phyloP scores from a whole-genome alignment of 2,113 vertebrate genomes.

The Procavia capensis region DNA sequence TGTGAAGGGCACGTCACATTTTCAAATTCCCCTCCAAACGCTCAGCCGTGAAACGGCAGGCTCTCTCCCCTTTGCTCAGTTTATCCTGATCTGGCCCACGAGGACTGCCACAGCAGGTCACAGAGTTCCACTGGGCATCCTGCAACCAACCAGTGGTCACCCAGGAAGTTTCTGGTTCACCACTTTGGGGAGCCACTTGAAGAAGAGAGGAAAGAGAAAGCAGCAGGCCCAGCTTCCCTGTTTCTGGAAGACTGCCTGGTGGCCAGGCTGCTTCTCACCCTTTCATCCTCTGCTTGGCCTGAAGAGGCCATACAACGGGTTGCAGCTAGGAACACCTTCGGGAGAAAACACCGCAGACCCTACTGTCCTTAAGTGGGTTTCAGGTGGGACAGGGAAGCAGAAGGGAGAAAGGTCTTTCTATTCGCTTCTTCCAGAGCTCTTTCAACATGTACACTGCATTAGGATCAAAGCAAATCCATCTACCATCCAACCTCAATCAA shows the following conservation, averaged over 20 bases:
- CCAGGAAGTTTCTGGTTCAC: neutral
- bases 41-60: neutral
- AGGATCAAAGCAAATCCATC: neutral
- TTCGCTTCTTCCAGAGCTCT: neutral
- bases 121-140: fast-evolving
- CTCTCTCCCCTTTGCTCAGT: too few relatives aligned
- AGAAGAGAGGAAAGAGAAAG: neutral
- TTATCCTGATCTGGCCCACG: neutral
- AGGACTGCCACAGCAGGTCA: too few relatives aligned
- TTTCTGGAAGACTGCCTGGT: neutral
- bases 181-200: neutral
- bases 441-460: neutral
- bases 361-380: neutral
- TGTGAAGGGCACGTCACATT: too few relatives aligned
- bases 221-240: neutral
- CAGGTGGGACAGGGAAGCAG: neutral
- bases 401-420: neutral
- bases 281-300: neutral
- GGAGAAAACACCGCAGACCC: neutral
- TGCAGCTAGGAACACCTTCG: neutral
- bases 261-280: neutral
- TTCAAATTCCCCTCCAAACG: too few relatives aligned
- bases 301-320: neutral
- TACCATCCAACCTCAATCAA: neutral
- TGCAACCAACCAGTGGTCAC: fast-evolving